Evolutionary conservation across 2,113 vertebrate genomes (phyloP).

Genomic region (Poeciliopsis retropinna): DNA sequence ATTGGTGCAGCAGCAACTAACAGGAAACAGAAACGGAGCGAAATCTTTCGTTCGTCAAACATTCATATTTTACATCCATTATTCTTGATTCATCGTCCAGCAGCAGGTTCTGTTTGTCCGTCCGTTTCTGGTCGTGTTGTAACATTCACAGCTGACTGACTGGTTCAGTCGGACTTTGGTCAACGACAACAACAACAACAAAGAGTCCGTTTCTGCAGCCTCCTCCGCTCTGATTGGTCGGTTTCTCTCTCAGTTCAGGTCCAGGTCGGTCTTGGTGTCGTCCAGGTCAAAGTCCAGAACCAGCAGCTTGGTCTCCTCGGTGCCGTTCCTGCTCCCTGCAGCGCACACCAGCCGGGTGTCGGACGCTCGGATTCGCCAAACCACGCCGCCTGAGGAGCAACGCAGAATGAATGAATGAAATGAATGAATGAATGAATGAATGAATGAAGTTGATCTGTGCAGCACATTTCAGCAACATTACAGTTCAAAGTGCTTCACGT

Average conservation of each 20-base stretch:
- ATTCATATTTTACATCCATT: conserved; percentile 19
- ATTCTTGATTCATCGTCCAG: background rate
- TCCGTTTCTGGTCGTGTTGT: background rate
- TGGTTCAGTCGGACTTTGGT: conserved; percentile 36
- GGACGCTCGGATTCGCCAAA: conserved; percentile 96
- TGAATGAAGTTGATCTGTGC: too few species aligned
- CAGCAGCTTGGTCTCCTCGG: conserved; percentile 97
- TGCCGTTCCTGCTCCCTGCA: conserved; percentile 95
- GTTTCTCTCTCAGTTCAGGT: background rate
- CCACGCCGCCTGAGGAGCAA: conserved; percentile 84
- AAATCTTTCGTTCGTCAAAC: conserved; percentile 1
- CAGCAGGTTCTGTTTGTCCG: background rate
- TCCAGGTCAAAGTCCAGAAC: conserved; percentile 97
- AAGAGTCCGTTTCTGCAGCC: background rate
- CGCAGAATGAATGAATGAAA: background rate
- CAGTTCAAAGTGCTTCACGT: too few species aligned
- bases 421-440: too few species aligned
- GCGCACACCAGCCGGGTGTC: conserved; percentile 97
- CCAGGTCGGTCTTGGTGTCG: conserved; percentile 31
- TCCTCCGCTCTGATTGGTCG: too few species aligned
- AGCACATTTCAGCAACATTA: too few species aligned
- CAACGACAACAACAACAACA: background rate
- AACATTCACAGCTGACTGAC: conserved; percentile 21
- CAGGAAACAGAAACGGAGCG: background rate
- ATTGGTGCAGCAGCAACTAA: conserved; percentile 53